phyloP scores from a whole-genome alignment of 92 coral and sea anemone species.

The Blastomussa wellsi region DNA sequence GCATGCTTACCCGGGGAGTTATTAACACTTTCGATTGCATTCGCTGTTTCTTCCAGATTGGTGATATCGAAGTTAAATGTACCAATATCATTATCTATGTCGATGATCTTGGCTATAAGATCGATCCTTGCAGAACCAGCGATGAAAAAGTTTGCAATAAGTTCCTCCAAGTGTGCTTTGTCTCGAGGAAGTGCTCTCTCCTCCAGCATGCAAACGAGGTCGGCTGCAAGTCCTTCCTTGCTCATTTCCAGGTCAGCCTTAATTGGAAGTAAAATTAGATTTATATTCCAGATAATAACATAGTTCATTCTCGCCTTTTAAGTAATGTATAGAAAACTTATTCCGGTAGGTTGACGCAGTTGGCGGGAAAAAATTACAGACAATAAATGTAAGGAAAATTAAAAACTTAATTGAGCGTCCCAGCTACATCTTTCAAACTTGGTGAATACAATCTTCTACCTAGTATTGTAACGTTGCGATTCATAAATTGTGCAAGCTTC shows the following conservation, averaged over 20 bases:
- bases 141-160: conserved; percentile 29
- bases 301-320: too few species aligned
- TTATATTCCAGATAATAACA: background rate
- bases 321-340: too few species aligned
- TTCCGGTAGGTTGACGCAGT: too few species aligned
- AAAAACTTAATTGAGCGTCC: too few species aligned
- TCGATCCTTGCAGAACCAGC: conserved; percentile 40
- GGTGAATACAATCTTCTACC: too few species aligned
- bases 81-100: conserved; percentile 41
- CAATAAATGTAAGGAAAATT: too few species aligned
- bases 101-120: conserved; percentile 45
- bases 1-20: background rate
- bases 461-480: too few species aligned
- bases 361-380: too few species aligned
- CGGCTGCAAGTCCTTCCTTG: conserved; percentile 11
- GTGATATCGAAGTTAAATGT: conserved; percentile 36
- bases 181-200: background rate
- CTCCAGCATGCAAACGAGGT: conserved; percentile 37
- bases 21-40: background rate
- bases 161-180: conserved; percentile 38
- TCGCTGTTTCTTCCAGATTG: conserved; percentile 16
- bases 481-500: too few species aligned
- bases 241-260: conserved; percentile 4
- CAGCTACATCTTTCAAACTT: too few species aligned
- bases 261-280: background rate